Conservation (phyloP, 2,113 vertebrate genomes). For the Pollachius pollachius region DNA sequence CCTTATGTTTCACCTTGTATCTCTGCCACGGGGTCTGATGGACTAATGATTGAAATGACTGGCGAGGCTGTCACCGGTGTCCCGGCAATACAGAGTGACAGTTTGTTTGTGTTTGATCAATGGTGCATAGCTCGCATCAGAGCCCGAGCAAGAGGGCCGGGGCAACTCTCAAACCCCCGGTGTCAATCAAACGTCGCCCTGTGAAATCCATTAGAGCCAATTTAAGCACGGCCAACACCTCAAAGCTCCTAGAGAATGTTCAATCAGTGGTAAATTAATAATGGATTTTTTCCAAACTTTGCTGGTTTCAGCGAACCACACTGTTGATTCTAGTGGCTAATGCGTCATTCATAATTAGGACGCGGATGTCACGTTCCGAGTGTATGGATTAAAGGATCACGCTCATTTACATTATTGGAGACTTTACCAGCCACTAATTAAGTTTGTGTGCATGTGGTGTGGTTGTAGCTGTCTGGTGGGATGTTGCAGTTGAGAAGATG, state of each 20-base stretch:
- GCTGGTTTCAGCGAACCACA: conserved; percentile 46
- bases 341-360: conserved; percentile 53
- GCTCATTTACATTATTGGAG: too few species aligned
- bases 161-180: conserved; percentile 53
- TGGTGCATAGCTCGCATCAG: conserved; percentile 56
- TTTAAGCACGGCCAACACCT: conserved; percentile 50
- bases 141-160: conserved; percentile 31
- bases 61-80: conserved; percentile 48
- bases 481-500: too few species aligned
- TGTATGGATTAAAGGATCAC: neutral
- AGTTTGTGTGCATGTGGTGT: too few species aligned
- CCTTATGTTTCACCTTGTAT: conserved; percentile 16
- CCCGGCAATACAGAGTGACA: conserved; percentile 57
- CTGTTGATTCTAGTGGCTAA: conserved; percentile 34
- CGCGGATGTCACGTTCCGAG: neutral
- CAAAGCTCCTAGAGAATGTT: conserved; percentile 31
- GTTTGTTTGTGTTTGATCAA: conserved; percentile 66
- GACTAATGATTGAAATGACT: conserved; percentile 57
- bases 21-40: conserved; percentile 36
- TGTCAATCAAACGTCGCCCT: conserved; percentile 62
- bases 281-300: conserved; percentile 62
- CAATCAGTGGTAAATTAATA: conserved; percentile 50
- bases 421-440: too few species aligned
- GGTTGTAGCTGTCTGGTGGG: too few species aligned
- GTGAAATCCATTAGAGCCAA: conserved; percentile 70